phyloP scores from a whole-genome alignment of 2,888 invertebrate species.

The Anorthoa munda region DNA sequence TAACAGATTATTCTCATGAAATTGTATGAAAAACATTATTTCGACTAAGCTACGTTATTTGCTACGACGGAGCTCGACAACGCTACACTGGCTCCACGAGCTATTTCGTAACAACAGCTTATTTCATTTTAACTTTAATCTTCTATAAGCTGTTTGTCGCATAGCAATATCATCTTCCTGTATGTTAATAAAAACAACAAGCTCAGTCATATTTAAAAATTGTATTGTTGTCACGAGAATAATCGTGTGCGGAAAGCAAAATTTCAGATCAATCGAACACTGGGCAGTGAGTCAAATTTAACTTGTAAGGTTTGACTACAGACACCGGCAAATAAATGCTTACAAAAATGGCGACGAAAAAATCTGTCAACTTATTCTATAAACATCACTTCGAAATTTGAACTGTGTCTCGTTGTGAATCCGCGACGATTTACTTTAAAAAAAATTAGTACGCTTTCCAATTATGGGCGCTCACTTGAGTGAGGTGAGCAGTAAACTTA shows the following conservation, averaged over 20 bases:
- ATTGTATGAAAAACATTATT: not conserved
- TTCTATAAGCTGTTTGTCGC: not conserved
- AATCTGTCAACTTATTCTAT: not conserved
- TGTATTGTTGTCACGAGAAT: too few relatives aligned
- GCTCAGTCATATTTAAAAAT: too few relatives aligned
- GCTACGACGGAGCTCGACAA: slow-evolving; percentile 3
- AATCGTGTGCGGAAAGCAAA: too few relatives aligned
- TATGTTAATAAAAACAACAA: not conserved
- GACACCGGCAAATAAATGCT: too few relatives aligned
- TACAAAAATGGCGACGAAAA: not conserved
- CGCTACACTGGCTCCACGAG: slow-evolving; percentile 13
- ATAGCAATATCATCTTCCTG: not conserved
- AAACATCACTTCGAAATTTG: not conserved
- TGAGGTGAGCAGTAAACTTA: too few relatives aligned
- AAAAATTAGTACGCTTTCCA: slow-evolving; percentile 6
- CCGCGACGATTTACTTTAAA: slow-evolving; percentile 8
- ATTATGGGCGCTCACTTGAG: slow-evolving; percentile 10
- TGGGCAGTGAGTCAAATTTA: too few relatives aligned
- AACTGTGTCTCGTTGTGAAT: not conserved
- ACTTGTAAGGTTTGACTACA: too few relatives aligned
- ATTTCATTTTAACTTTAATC: slow-evolving; percentile 20
- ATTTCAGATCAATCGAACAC: too few relatives aligned
- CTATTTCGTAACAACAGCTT: slow-evolving; percentile 15
- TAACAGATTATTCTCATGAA: not conserved
- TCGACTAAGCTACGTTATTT: slow-evolving; percentile 5